Percentiles rank a stretch among this genome's conserved stretches.
phyloP scores from a whole-genome alignment of 2,113 vertebrate species.

The Pseudopipra pipra region DNA sequence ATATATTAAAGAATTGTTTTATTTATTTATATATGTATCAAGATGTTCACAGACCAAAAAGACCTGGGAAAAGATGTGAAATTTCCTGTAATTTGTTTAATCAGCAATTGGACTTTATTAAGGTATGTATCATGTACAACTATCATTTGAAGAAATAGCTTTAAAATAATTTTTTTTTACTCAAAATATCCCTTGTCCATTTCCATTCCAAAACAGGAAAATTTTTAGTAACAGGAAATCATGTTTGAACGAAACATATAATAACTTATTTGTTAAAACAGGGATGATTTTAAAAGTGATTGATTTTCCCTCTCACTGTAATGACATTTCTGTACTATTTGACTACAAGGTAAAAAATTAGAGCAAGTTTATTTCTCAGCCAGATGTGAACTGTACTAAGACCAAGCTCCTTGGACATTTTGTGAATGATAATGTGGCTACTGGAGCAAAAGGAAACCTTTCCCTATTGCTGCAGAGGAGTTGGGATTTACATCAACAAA shows the following conservation, averaged over 20 bases:
- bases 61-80: background rate
- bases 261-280: background rate
- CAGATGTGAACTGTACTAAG: background rate
- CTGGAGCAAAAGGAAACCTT: background rate
- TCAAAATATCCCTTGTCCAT: background rate
- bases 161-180: background rate
- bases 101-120: background rate
- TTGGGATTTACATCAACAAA: constrained; percentile 30
- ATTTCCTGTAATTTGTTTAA: background rate
- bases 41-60: background rate
- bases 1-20: background rate
- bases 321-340: background rate
- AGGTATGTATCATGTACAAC: background rate
- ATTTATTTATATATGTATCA: background rate
- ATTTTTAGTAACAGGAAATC: background rate
- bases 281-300: background rate
- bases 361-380: background rate
- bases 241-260: background rate
- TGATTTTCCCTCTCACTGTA: background rate
- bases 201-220: background rate
- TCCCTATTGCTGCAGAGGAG: background rate
- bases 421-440: background rate
- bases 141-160: background rate
- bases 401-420: background rate
- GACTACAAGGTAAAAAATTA: background rate